A percentile compares a stretch with the other conserved stretches of the same genome.
Conservation (phyloP, 2,888 invertebrate species). For the Machimus rusticus region DNA sequence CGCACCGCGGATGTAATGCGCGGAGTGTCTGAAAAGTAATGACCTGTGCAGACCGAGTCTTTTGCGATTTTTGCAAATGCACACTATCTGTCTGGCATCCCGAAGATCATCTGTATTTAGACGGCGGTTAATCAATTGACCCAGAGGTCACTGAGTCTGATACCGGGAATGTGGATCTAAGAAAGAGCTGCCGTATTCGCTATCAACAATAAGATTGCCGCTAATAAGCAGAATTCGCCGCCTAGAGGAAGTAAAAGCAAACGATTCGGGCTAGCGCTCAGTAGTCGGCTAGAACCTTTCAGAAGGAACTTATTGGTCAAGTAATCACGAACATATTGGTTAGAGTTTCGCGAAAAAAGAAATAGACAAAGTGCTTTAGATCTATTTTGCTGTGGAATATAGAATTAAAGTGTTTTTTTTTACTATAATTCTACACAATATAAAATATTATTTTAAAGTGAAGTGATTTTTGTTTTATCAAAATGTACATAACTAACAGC, state of each 20-base stretch:
- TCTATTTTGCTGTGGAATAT: background rate
- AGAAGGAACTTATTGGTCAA: background rate
- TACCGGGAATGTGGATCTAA: background rate
- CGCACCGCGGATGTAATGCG: background rate
- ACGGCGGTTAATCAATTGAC: background rate
- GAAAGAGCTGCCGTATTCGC: background rate
- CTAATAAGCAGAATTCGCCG: background rate
- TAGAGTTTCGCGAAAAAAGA: background rate
- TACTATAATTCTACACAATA: background rate
- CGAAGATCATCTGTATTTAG: background rate
- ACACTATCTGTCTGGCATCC: background rate
- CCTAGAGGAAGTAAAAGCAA: constrained; percentile 17
- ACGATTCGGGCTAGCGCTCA: background rate
- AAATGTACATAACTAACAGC: background rate
- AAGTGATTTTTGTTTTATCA: background rate
- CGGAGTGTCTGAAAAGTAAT: background rate
- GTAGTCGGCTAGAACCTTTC: background rate
- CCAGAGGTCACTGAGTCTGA: background rate
- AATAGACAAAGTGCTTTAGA: background rate
- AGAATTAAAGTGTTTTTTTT: background rate
- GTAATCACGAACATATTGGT: background rate
- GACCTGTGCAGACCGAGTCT: background rate
- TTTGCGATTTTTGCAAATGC: background rate
- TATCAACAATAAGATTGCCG: background rate
- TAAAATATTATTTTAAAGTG: background rate